Conservation (phyloP, 2,797 vertebrate genomes). For the Gymnodraco acuticeps region DNA sequence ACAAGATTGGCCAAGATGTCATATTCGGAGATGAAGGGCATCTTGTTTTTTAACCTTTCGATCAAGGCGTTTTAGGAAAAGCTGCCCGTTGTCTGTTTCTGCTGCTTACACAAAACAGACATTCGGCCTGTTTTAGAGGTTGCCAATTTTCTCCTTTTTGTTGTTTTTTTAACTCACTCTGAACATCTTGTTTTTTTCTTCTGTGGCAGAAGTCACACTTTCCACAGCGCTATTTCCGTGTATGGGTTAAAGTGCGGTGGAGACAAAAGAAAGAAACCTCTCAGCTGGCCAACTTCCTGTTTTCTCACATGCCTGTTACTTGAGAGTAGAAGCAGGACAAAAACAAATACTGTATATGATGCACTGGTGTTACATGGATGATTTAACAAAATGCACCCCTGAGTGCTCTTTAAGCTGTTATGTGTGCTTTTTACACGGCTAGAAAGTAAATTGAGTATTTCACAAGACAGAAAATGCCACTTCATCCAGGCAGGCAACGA, state of each 20-base stretch:
- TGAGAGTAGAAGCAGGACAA: slow-evolving; percentile 20
- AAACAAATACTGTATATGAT: neutral
- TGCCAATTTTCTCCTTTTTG: slow-evolving; percentile 21
- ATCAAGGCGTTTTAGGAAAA: neutral
- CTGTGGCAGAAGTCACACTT: slow-evolving; percentile 77
- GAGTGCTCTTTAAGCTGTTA: slow-evolving; percentile 36
- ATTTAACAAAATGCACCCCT: slow-evolving; percentile 33
- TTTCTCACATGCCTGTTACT: slow-evolving; percentile 68
- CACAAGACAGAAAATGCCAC: slow-evolving; percentile 16
- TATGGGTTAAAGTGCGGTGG: slow-evolving; percentile 77
- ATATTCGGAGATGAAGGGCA: neutral
- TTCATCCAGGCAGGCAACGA: slow-evolving; percentile 19
- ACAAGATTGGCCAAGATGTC: neutral
- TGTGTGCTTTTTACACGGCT: slow-evolving; percentile 30
- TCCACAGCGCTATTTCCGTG: slow-evolving; percentile 74
- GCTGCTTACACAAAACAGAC: slow-evolving; percentile 20
- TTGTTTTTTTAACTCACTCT: slow-evolving; percentile 33
- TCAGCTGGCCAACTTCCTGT: slow-evolving; percentile 79
- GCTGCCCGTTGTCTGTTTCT: neutral
- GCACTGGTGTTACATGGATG: slow-evolving; percentile 16
- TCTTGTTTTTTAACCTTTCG: neutral
- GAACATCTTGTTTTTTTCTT: slow-evolving; percentile 59
- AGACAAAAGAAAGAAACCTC: slow-evolving; percentile 81
- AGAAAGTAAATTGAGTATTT: slow-evolving; percentile 46
- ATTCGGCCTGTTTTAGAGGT: neutral